Conservation (phyloP, 2,888 invertebrate species). For the Leptopilina myrica region DNA sequence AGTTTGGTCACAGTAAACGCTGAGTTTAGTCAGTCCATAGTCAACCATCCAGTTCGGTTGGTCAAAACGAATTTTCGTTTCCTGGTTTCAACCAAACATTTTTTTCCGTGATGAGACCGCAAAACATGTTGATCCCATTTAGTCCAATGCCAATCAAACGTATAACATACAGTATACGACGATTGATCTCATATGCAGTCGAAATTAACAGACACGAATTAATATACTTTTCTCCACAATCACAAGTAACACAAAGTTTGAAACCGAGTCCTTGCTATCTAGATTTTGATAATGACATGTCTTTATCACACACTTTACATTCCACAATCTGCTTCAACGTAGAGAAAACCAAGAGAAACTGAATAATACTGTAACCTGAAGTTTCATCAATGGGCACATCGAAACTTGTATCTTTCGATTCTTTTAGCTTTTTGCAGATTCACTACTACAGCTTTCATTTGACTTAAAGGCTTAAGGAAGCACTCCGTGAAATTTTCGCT, state of each 20-base stretch:
- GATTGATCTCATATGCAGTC: constrained; percentile 56
- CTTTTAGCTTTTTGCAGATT: constrained; percentile 28
- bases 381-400: constrained; percentile 34
- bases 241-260: constrained; percentile 52
- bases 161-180: constrained; percentile 54
- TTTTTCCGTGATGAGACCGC: too few relatives aligned
- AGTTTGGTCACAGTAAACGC: too few relatives aligned
- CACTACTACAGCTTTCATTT: not conserved
- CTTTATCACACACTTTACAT: constrained; percentile 52
- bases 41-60: too few relatives aligned
- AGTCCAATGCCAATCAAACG: constrained; percentile 52
- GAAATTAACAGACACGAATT: constrained; percentile 50
- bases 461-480: not conserved
- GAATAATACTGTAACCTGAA: constrained; percentile 20
- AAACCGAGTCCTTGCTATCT: constrained; percentile 53
- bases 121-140: constrained; percentile 51
- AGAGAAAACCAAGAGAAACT: constrained; percentile 44
- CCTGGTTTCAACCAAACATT: too few relatives aligned
- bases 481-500: constrained; percentile 25
- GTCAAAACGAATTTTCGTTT: too few relatives aligned
- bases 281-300: constrained; percentile 50
- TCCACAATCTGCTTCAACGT: constrained; percentile 45
- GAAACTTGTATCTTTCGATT: constrained; percentile 35
- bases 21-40: too few relatives aligned
- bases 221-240: constrained; percentile 52